Conservation (phyloP, 1,140 invertebrate species). For the Ostrea edulis region DNA sequence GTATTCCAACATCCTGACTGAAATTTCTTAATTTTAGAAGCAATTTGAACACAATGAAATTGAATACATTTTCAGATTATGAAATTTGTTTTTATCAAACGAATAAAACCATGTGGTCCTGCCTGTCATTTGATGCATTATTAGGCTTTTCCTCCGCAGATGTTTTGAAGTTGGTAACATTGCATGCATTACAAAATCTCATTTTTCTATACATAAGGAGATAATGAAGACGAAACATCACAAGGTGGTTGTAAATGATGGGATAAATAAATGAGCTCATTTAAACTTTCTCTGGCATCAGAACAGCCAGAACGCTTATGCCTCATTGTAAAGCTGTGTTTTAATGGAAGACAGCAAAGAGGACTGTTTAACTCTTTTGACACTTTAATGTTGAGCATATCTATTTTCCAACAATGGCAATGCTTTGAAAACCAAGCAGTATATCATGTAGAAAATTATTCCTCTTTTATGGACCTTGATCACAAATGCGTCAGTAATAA, state of each 20-base stretch:
- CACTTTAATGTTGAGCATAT: neutral
- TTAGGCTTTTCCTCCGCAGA: neutral
- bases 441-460: neutral
- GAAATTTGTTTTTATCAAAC: neutral
- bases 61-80: neutral
- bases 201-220: neutral
- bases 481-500: neutral
- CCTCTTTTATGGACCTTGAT: neutral
- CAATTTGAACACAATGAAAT: neutral
- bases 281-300: neutral
- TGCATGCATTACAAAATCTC: neutral
- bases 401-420: neutral
- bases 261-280: neutral
- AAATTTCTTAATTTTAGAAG: constrained; percentile 3
- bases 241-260: neutral
- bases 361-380: constrained; percentile 2
- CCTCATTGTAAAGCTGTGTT: neutral
- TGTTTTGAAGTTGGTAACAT: neutral
- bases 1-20: neutral
- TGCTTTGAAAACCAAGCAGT: neutral
- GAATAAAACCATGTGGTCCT: neutral
- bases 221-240: neutral
- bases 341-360: neutral
- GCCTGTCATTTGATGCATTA: neutral
- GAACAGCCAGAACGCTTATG: neutral